Evolutionary conservation across 2,797 vertebrate species (phyloP), one percentile per base, ranked within the genome.

Genomic region (Cyclopterus lumpus): DNA sequence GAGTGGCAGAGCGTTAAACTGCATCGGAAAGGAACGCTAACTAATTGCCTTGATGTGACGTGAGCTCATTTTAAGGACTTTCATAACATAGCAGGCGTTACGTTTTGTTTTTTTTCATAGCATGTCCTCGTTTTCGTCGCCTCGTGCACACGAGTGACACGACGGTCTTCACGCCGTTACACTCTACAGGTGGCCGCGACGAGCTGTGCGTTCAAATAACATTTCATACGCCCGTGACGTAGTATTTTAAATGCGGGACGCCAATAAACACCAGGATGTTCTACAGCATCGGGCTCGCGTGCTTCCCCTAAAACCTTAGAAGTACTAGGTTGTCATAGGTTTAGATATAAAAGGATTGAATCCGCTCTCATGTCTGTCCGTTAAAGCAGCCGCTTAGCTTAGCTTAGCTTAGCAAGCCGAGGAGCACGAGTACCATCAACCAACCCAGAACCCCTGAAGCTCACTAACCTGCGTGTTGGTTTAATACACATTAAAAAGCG

Each of bases 11-110:
- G 62, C 22, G 5, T 65, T 44, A 60, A 67, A 64, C 53, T 22
- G 59, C 38, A 51, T 5, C 67, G 20, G 30, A 64, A 58, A 61
- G 44, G 15, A 68, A 49, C 34, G 68, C 20, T 18, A 59, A 54
- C 46, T 64, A 0, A 30, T 48, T 71, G 18, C 48, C 51, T 73
- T 57, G 54, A 76, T 68, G 69, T 63, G 24, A 53, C 32, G 38
- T 32, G 38, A 67, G 75, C 60, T 79, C 24, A 38, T 64, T 58
- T 68, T 54, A 14, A 62, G n/a, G n/a, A 5, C 20, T 60, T 6
- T 11, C 22, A 42, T 3, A 57, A 42, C 3, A 2, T 11, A 5
- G 58, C 55, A 0, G 38, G 58, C 18, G 18, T 49, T 34, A 40
- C 32, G 6, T 8, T 34, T 30, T 4, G 30, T 30, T 30, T 34